Conservation (phyloP, 64 coral and sea anemone species). For the Catalaphyllia jardinei region DNA sequence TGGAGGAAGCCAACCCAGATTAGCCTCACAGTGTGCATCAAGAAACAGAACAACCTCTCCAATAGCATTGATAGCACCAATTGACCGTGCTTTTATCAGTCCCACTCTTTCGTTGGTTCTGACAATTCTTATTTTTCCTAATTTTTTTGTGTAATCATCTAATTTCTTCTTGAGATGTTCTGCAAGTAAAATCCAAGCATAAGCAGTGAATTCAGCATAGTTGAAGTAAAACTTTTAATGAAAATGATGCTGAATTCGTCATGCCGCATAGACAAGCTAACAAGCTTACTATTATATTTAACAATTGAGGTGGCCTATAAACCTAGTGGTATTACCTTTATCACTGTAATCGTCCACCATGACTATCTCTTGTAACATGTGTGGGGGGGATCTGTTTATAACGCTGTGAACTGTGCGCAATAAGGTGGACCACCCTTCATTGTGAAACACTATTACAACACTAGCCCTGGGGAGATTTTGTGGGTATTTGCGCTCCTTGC, state of each 20-base stretch:
- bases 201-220: background rate
- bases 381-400: constrained; percentile 79
- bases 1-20: constrained; percentile 93
- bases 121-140: constrained; percentile 86
- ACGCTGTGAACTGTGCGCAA: constrained; percentile 92
- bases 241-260: too few species aligned
- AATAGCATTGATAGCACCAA: constrained; percentile 82
- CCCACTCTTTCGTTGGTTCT: constrained; percentile 90
- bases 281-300: too few species aligned
- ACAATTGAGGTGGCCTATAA: too few species aligned
- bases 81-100: constrained; percentile 85
- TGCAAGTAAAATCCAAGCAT: constrained; percentile 17
- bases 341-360: constrained; percentile 96
- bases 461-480: constrained; percentile 71
- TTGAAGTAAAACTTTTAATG: background rate
- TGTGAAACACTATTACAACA: constrained; percentile 98
- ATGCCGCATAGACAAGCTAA: too few species aligned
- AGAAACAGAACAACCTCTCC: constrained; percentile 91
- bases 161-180: constrained; percentile 84
- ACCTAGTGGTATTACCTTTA: constrained; percentile 62
- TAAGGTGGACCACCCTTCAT: constrained; percentile 94
- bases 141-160: constrained; percentile 66
- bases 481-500: constrained; percentile 77
- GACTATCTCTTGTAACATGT: constrained; percentile 89
- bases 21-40: constrained; percentile 95